phyloP scores from a whole-genome alignment of 2,797 vertebrate species.

The Labroides dimidiatus region DNA sequence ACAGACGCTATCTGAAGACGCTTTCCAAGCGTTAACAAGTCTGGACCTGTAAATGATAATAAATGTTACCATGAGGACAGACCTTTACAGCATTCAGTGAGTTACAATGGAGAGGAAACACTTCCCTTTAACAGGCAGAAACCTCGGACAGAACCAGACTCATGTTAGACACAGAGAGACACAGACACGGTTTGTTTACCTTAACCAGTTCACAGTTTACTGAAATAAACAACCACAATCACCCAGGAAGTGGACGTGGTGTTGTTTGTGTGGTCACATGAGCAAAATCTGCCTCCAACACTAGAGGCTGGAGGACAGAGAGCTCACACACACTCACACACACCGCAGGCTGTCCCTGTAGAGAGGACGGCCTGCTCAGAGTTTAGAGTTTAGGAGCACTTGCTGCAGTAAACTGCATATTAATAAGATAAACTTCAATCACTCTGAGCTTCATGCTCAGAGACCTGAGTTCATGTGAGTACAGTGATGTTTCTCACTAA shows the following conservation, averaged over 20 bases:
- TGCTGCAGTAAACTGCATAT: conserved; percentile 59
- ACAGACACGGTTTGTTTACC: neutral
- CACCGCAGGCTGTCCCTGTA: conserved; percentile 26
- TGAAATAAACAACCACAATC: neutral
- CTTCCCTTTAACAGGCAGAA: no score
- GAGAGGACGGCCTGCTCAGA: conserved; percentile 47
- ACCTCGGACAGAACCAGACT: no score
- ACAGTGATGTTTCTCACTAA: neutral
- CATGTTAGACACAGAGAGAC: no score
- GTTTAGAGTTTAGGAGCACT: conserved; percentile 42
- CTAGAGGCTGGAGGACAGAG: conserved; percentile 22
- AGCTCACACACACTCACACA: conserved; percentile 4
- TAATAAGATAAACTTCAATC: conserved; percentile 51
- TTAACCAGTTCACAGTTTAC: neutral
- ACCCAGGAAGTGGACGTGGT: neutral
- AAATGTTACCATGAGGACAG: no score
- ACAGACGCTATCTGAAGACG: no score
- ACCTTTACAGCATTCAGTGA: no score
- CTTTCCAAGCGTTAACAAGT: no score
- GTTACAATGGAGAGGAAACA: no score
- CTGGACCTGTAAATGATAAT: no score
- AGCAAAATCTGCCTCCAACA: conserved; percentile 27
- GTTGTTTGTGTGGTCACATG: conserved; percentile 12
- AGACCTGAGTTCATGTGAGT: conserved; percentile 20
- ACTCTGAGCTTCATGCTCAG: conserved; percentile 38